These are phyloP conservation scores for Didymodactylos carnosus DNA, from an alignment of 2,888 invertebrate genomes.

Conservation along the genomic window DNA sequence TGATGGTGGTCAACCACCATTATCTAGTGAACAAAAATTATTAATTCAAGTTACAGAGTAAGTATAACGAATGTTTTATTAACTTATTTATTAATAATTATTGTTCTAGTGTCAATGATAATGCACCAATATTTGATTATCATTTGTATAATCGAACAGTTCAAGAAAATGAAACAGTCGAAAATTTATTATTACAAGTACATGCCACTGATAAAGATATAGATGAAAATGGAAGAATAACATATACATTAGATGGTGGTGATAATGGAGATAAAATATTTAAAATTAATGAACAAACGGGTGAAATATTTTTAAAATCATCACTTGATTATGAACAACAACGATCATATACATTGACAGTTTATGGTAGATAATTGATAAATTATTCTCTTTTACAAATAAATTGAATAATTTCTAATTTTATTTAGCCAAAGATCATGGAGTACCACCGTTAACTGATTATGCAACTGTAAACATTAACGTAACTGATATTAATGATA, in stretches of 20 bases:
- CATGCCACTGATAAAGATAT: background rate
- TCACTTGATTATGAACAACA: slow-evolving; percentile 3
- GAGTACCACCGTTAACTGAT: background rate
- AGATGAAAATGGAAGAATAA: background rate
- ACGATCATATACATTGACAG: background rate
- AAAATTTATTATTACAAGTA: background rate
- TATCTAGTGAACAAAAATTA: background rate
- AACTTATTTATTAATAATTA: background rate
- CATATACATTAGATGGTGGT: slow-evolving; percentile 1
- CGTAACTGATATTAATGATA: slow-evolving; percentile 11
- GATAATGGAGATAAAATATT: background rate
- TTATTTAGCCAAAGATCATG: slow-evolving; percentile 1
- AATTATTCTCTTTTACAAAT: no score
- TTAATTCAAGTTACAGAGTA: slow-evolving; percentile 1
- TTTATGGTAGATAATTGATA: no score
- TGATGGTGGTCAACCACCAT: slow-evolving; percentile 2
- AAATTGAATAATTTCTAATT: background rate
- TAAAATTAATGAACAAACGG: background rate
- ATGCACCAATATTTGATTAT: background rate
- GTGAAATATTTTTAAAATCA: slow-evolving; percentile 1
- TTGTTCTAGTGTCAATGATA: slow-evolving; percentile 1
- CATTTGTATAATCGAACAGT: background rate
- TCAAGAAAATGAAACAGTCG: background rate
- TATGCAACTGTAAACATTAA: slow-evolving; percentile 5
- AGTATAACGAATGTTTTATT: background rate